Evolutionary conservation across 2,113 vertebrate genomes (phyloP).

Genomic region (Hypocryptadius cinnamomeus): DNA sequence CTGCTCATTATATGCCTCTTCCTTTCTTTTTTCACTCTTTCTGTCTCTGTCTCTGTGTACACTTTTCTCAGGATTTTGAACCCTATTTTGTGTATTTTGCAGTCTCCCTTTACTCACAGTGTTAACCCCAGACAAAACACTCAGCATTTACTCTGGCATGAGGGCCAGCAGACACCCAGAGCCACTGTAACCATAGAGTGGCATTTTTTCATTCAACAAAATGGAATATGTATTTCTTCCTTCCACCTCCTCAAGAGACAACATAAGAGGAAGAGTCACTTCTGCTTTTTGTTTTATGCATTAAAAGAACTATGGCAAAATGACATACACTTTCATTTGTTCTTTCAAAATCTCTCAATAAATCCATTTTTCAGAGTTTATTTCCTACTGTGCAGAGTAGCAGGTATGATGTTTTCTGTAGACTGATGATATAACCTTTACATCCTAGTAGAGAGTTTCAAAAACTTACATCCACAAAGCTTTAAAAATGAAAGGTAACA

Average conservation of each 20-base stretch:
- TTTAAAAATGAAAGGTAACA: neutral
- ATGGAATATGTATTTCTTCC: neutral
- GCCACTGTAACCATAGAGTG: neutral
- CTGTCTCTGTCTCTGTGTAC: neutral
- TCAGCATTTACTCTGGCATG: neutral
- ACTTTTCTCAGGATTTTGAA: neutral
- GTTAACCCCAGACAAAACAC: neutral
- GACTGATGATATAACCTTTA: neutral
- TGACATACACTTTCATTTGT: neutral
- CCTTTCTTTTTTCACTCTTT: neutral
- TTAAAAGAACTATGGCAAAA: neutral
- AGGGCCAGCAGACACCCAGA: neutral
- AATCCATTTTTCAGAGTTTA: neutral
- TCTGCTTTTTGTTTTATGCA: neutral
- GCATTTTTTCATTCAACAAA: neutral
- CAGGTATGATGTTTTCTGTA: neutral
- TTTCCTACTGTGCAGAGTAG: neutral
- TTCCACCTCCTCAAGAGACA: neutral
- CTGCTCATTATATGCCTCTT: neutral
- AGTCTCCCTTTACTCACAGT: neutral
- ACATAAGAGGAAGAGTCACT: neutral
- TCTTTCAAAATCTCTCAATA: neutral
- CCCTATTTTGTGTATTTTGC: neutral
- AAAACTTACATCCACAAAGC: neutral
- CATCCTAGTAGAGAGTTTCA: neutral